These are phyloP conservation scores for Nomada hirtipes DNA, from an alignment of 2,888 invertebrate genomes.

Conservation along the genomic window DNA sequence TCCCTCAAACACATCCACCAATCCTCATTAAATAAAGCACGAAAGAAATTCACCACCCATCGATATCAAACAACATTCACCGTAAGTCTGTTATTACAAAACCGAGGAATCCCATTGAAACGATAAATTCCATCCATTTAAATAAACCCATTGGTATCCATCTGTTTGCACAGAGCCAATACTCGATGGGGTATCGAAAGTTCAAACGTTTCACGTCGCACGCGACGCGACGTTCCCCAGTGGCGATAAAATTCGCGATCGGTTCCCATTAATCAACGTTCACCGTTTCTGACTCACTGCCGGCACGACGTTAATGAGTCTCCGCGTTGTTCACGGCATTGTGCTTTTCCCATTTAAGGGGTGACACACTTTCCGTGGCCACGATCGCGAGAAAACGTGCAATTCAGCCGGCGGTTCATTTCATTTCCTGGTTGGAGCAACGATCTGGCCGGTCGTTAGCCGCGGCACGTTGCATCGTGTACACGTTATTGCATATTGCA, in stretches of 20 bases:
- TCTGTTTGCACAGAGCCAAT: too few relatives aligned
- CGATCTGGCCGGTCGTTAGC: conserved; percentile 77
- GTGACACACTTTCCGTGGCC: conserved; percentile 75
- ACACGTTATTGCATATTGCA: conserved; percentile 44
- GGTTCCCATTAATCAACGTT: conserved; percentile 34
- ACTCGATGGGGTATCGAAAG: background rate
- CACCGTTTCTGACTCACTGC: conserved; percentile 9
- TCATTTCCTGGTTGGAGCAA: conserved; percentile 82
- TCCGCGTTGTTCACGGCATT: conserved; percentile 54
- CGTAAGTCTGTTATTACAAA: too few relatives aligned
- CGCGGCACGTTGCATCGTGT: conserved; percentile 52
- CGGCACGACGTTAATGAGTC: conserved; percentile 49
- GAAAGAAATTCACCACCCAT: too few relatives aligned
- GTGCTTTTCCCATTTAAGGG: conserved; percentile 69
- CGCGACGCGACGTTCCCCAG: background rate
- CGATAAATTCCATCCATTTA: too few relatives aligned
- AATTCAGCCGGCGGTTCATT: conserved; percentile 76
- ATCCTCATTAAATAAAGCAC: too few relatives aligned
- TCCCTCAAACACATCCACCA: too few relatives aligned
- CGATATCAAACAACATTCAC: too few relatives aligned
- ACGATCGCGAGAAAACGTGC: conserved; percentile 79
- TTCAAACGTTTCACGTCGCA: background rate
- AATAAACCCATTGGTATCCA: too few relatives aligned
- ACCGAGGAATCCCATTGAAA: too few relatives aligned
- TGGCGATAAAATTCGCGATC: conserved; percentile 17